Evolutionary conservation across 92 coral and sea anemone genomes (phyloP).

Genomic region (Galaxea fascicularis): DNA sequence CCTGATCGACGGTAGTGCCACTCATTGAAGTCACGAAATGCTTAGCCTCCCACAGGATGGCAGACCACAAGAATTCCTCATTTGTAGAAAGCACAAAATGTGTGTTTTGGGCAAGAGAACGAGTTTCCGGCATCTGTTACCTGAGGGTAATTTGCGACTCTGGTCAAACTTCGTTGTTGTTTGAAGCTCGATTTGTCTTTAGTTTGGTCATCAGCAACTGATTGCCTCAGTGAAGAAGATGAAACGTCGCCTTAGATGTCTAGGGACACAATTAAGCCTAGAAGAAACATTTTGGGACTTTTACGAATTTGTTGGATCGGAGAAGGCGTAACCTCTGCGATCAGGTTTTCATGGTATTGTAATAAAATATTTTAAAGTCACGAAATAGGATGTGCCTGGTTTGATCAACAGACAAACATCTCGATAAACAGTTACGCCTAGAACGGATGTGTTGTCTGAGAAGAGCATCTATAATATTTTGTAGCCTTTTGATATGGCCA

Average conservation of each 20-base stretch:
- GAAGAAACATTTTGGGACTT: no score
- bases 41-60: neutral
- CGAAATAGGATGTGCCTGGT: neutral
- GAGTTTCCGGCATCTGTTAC: neutral
- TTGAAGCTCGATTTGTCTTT: no score
- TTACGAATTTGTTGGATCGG: no score
- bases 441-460: neutral
- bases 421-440: neutral
- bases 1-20: neutral
- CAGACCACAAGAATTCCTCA: neutral
- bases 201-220: no score
- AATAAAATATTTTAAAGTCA: neutral
- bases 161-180: neutral
- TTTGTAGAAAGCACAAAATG: neutral
- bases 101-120: neutral
- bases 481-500: neutral
- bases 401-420: neutral
- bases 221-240: no score
- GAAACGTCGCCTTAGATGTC: no score
- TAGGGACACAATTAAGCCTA: no score
- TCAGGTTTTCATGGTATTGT: neutral
- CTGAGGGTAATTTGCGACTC: neutral
- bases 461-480: no score
- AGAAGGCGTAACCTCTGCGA: no score
- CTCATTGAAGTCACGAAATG: conserved; percentile 8